phyloP scores from a whole-genome alignment of 2,113 vertebrate genomes.

The Tachysurus vachellii region DNA sequence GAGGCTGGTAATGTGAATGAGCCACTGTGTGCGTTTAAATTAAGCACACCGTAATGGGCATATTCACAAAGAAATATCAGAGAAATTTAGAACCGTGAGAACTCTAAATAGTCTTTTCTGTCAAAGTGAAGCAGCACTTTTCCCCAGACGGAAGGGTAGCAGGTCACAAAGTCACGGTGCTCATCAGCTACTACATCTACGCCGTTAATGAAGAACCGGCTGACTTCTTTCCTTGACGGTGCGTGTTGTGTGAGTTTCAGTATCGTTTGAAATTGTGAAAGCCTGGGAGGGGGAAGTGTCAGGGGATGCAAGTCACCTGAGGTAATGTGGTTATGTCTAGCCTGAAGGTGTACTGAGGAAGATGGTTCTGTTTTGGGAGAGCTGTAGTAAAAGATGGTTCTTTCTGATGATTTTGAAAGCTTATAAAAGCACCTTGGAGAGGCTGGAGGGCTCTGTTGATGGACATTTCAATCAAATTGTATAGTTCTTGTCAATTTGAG shows the following conservation, averaged over 20 bases:
- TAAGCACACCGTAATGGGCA: slow-evolving; percentile 33
- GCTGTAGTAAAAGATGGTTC: background rate
- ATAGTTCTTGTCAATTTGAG: background rate
- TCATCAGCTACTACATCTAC: slow-evolving; percentile 22
- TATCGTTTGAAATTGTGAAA: background rate
- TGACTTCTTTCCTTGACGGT: background rate
- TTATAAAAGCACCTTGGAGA: background rate
- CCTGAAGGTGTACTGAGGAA: background rate
- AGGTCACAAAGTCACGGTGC: background rate
- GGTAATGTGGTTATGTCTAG: background rate
- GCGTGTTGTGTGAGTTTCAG: background rate
- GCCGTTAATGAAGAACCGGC: slow-evolving; percentile 20
- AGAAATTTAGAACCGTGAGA: slow-evolving; percentile 20
- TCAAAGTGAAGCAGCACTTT: slow-evolving; percentile 17
- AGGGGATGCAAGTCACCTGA: background rate
- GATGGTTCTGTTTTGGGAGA: background rate
- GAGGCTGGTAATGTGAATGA: slow-evolving; percentile 34
- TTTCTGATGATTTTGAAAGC: background rate
- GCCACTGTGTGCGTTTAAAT: slow-evolving; percentile 36
- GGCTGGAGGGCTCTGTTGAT: background rate
- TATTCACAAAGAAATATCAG: slow-evolving; percentile 33
- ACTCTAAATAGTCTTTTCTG: slow-evolving; percentile 35
- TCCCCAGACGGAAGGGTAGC: background rate
- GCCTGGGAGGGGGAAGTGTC: background rate
- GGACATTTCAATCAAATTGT: background rate